phyloP scores from a whole-genome alignment of 2,888 invertebrate genomes.

The Antheraea assamensis region DNA sequence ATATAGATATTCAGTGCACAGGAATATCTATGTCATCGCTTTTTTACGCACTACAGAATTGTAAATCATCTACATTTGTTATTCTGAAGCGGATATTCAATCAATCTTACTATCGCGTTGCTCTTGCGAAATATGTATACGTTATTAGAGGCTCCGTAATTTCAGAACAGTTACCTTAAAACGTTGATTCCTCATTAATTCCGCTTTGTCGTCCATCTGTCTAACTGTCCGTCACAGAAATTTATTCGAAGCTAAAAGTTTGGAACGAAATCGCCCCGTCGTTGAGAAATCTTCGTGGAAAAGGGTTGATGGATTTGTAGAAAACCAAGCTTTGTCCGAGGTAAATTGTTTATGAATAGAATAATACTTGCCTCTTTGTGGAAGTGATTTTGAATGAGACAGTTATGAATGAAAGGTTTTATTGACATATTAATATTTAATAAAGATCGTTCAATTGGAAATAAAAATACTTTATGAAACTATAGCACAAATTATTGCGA shows the following conservation, averaged over 20 bases:
- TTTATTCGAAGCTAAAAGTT: conserved; percentile 25
- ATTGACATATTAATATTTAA: not conserved
- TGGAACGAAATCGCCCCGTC: conserved; percentile 15
- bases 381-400: conserved; percentile 1
- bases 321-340: conserved; percentile 11
- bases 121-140: no score
- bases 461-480: not conserved
- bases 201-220: conserved; percentile 35
- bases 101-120: no score
- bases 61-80: no score
- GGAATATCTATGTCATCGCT: no score
- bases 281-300: conserved; percentile 11
- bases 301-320: conserved; percentile 13
- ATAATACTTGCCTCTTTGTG: not conserved
- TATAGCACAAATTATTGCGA: not conserved
- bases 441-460: not conserved
- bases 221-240: conserved; percentile 27
- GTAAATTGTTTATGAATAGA: conserved; percentile 12
- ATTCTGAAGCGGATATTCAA: no score
- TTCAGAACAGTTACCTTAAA: not conserved
- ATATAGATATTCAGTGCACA: no score
- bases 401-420: not conserved
- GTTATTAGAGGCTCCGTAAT: not conserved
- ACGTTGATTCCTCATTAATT: conserved; percentile 29
- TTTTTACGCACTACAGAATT: no score